A percentile compares a stretch with the other conserved stretches of the same genome.
phyloP scores from a whole-genome alignment of 2,113 vertebrate genomes.

The Melanotaenia duboulayi region DNA sequence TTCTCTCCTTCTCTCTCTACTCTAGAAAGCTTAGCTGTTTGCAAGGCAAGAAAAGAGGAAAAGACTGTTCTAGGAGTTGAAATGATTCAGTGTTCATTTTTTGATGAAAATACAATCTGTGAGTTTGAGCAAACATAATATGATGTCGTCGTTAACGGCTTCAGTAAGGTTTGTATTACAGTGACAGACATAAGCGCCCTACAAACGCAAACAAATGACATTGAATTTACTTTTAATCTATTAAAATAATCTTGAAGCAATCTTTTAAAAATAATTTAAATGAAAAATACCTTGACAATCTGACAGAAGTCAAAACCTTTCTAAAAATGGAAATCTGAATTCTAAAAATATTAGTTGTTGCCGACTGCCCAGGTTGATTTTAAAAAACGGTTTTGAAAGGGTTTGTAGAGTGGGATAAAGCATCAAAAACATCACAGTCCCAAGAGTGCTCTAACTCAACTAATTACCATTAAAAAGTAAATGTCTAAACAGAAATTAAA shows the following conservation, averaged over 20 bases:
- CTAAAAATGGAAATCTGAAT: no score
- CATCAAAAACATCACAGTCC: no score
- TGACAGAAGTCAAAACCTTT: no score
- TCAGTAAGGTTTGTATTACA: conserved; percentile 11
- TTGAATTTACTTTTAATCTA: neutral
- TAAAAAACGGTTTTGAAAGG: no score
- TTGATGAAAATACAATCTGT: conserved; percentile 61
- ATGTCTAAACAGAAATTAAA: no score
- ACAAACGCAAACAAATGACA: neutral
- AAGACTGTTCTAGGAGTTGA: conserved; percentile 48
- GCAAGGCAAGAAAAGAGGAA: conserved; percentile 57
- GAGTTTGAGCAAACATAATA: conserved; percentile 51
- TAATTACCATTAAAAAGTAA: no score
- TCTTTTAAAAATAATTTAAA: no score
- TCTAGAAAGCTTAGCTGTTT: conserved; percentile 68
- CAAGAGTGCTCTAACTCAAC: no score
- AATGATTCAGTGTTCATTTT: conserved; percentile 51
- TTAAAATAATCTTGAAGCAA: neutral
- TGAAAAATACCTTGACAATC: no score
- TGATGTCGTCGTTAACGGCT: conserved; percentile 15
- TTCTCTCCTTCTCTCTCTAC: conserved; percentile 48
- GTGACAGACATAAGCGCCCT: neutral
- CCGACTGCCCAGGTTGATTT: no score
- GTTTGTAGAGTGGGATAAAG: no score
- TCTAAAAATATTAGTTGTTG: no score